Base-by-base conservation (phyloP, 1,140 invertebrate species). In the Ephestia elutella region DNA sequence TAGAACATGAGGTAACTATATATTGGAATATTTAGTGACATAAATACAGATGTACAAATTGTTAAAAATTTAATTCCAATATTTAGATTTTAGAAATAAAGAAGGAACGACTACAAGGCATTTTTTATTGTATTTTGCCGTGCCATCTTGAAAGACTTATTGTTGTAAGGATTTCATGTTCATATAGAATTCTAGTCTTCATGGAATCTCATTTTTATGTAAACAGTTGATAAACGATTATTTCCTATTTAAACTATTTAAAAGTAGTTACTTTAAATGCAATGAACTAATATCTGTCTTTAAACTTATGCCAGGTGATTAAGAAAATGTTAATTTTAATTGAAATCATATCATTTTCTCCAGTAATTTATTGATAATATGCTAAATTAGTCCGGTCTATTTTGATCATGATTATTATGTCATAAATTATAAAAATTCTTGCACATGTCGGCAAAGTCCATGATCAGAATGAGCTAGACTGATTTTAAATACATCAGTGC, bases 181-280 rank as follows among this genome's bases (percentile, higher is more conserved):
- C 83, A 86, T 86, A 75, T 88, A 88, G 83, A 83, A 76, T 77
- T 88, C 82, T 88, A 88, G 86, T 81, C 77, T 85, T 88, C 83
- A 86, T 85, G 73, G 68, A 83, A 82, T 86, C 75, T 86, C 83
- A 88, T 88, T 79, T 80, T 80, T 83, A 84, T 87, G 70, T 84
- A 74, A 75, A 80, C 67, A 73, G 76, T 78, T 75, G 67, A 66
- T 70, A 66, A 73, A 69, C 60, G 68, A 64, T 66, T 67, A 71
- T 53, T 53, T 53, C 64, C 69, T 66, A 68, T 56, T 60, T 68
- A 64, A 50, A 7, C 25, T 48, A 49, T 53, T 18, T 51, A 32
- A 49, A 49, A 28, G 21, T 25, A 18, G n/a, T n/a, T 25, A 53
- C 11, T 21, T 17, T 5, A 15, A 44, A 44, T 15, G n/a, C 13